Conservation (phyloP, 2,113 vertebrate genomes). For the Crotalus viridis region DNA sequence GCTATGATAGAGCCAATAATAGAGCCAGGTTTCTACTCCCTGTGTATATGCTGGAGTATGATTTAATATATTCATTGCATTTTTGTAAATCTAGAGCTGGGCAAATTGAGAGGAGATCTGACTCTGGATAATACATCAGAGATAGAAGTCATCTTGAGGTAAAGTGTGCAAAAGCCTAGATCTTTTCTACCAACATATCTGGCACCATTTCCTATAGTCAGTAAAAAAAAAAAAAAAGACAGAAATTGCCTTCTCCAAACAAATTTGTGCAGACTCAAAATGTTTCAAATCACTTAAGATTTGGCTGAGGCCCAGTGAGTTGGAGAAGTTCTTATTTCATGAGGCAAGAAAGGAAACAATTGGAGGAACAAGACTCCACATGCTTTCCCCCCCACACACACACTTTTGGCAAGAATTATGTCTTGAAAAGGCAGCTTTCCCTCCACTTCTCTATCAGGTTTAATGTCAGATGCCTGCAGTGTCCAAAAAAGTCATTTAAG, state of each 20-base stretch:
- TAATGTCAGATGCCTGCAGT: background rate
- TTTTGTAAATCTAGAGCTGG: background rate
- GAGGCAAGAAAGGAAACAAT: slow-evolving; percentile 16
- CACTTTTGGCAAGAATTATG: background rate
- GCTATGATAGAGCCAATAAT: background rate
- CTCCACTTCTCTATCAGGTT: background rate
- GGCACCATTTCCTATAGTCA: slow-evolving; percentile 14
- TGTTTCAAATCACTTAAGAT: slow-evolving; percentile 11
- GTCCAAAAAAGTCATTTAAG: background rate
- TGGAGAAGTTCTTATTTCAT: background rate
- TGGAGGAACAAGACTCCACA: background rate
- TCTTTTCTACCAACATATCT: slow-evolving; percentile 1
- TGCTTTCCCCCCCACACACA: background rate
- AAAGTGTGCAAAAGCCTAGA: background rate
- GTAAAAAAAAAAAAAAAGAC: slow-evolving; percentile 7
- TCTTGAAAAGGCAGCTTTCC: background rate
- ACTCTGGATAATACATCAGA: background rate
- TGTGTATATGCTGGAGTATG: background rate
- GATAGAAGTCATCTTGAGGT: slow-evolving; percentile 5
- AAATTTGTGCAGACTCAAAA: background rate
- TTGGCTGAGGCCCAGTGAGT: slow-evolving; percentile 18
- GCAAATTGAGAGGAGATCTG: background rate
- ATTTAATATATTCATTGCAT: background rate
- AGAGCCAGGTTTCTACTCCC: background rate
- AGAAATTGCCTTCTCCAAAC: background rate